These are phyloP conservation scores for Chloropsis hardwickii DNA, from an alignment of 2,113 vertebrate genomes.

Conservation along the genomic window DNA sequence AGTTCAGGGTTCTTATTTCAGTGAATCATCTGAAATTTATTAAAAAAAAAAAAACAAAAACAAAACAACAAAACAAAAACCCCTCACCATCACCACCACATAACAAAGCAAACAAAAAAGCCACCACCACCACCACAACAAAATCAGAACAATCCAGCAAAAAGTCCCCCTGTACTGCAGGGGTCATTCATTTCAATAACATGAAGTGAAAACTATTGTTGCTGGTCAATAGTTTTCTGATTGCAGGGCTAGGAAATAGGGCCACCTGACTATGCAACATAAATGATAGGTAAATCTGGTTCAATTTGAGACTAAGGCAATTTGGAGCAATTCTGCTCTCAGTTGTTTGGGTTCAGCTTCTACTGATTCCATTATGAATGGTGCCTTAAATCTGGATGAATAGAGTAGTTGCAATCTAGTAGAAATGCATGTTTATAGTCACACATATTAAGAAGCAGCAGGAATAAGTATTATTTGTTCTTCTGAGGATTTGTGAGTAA, in stretches of 20 bases:
- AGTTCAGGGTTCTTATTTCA: not conserved
- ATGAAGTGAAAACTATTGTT: not conserved
- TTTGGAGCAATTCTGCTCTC: not conserved
- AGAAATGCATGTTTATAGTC: not conserved
- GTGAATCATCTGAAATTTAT: not conserved
- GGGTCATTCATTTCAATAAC: not conserved
- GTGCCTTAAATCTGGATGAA: not conserved
- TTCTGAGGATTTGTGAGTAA: not conserved
- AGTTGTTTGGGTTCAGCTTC: not conserved
- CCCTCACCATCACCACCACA: fast-evolving
- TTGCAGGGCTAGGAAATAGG: not conserved
- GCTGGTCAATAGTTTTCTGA: not conserved
- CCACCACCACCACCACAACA: not conserved
- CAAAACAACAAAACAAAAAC: not conserved
- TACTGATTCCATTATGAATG: not conserved
- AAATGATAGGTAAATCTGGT: not conserved
- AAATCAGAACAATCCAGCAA: not conserved
- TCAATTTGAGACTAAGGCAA: not conserved
- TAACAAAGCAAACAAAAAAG: not conserved
- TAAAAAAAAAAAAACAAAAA: not conserved
- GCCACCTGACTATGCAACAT: not conserved
- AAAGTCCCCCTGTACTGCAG: not conserved
- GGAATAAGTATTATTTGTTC: not conserved
- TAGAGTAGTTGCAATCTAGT: not conserved
- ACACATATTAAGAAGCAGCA: not conserved